phyloP scores from a whole-genome alignment of 1,140 invertebrate genomes.

The Cardiocondyla obscurior region DNA sequence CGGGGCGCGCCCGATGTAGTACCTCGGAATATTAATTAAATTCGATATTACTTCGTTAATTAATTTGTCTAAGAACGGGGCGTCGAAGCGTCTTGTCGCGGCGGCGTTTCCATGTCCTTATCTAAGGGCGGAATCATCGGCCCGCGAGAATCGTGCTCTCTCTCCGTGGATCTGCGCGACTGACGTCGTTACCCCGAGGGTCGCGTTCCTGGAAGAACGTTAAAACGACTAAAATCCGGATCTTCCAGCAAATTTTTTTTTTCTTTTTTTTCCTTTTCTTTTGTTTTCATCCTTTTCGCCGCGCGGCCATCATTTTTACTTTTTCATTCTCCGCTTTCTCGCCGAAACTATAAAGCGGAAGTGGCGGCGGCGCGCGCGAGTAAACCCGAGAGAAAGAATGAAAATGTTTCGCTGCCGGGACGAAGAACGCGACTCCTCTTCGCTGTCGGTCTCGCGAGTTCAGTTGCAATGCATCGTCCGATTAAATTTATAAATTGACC shows the following conservation, averaged over 20 bases:
- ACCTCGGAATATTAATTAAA: constrained; percentile 53
- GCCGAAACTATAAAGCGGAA: constrained; percentile 46
- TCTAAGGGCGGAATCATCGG: constrained; percentile 25
- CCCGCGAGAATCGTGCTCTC: constrained; percentile 1
- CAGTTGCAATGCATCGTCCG: constrained; percentile 48
- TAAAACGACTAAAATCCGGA: constrained; percentile 3
- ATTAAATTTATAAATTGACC: constrained; percentile 59
- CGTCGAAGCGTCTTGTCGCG: constrained; percentile 39
- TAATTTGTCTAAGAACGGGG: constrained; percentile 48
- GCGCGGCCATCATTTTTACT: constrained; percentile 19
- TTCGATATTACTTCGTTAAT: constrained; percentile 58
- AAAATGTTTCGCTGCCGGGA: constrained; percentile 39
- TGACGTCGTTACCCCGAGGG: neutral
- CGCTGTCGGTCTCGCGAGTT: constrained; percentile 28
- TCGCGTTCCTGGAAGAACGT: constrained; percentile 1
- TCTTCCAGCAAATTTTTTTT: neutral
- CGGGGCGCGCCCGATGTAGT: constrained; percentile 34
- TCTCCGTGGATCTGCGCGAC: neutral
- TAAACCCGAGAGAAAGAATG: constrained; percentile 35
- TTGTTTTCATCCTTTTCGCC: neutral
- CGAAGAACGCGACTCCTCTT: constrained; percentile 34
- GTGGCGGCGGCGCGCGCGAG: neutral
- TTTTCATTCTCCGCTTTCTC: constrained; percentile 26
- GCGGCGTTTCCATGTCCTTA: constrained; percentile 39
- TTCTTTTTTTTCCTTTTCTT: neutral